Base-by-base conservation (phyloP, 2,113 vertebrate genomes). In the Leucopsar rothschildi region DNA sequence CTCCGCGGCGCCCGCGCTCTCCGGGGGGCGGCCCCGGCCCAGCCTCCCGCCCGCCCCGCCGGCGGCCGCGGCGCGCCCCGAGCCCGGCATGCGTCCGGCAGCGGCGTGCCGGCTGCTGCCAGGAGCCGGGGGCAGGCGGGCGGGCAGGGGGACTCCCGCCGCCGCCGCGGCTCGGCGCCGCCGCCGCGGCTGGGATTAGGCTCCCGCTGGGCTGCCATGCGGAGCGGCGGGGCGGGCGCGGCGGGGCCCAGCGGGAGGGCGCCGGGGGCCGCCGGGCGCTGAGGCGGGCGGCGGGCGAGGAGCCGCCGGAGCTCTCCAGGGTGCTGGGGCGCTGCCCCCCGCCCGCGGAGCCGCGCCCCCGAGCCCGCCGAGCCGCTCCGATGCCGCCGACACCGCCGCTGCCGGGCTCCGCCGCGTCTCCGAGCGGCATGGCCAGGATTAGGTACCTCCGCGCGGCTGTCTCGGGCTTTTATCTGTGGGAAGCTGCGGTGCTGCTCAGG, bases 401-500 rank as follows among this genome's bases (percentile, higher is more conserved):
- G 22, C 65, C n/a, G 93, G 75, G 82, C 92, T 68, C 55, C 90
- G 87, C 88, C 88, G 88, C 61, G 7, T 21, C 81, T 60, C 29
- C 56, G 29, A 20, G 77, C 92, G 97, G 57, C 92, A 98, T 98
- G 98, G 97, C 96, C 73, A 90, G 96, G 82, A 82, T 96, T 44
- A 77, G 96, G 93, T 97, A 97, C 81, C 97, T 98, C 88, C 95
- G 98, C 50, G 97, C 97, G 1, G 96, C 97, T 45, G 97, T 97
- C 86, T 98, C 98, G n/a, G 98, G 98, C 39, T 98, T 98, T 91
- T 98, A 97, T 86, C 97, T 98, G 73, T 98, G 98, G 98, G 98
- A 98, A 97, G 98, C 98, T 22, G 97, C 98, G 1, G 55, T 98
- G 11, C 87, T 98, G 95, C 97, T 98, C 97, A 98, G 98, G 98